Percentiles rank a stretch among this genome's conserved stretches.
Conservation (phyloP, 2,797 vertebrate genomes). For the Sphenopsis melanotis region DNA sequence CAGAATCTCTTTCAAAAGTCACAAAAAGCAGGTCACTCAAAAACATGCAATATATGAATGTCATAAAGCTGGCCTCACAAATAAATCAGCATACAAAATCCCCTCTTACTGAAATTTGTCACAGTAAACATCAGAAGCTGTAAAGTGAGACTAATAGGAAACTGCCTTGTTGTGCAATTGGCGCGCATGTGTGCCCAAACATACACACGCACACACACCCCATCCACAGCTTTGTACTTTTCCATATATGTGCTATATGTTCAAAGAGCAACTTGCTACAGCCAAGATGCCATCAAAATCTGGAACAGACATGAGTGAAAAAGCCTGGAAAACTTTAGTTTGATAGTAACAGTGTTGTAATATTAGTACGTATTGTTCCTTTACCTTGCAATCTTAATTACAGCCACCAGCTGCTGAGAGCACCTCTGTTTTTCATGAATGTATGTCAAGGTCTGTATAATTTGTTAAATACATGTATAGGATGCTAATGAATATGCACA, state of each 20-base stretch:
- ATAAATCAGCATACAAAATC: constrained; percentile 44
- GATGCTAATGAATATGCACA: not conserved
- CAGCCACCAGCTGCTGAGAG: not conserved
- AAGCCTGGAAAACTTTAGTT: not conserved
- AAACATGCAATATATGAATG: not conserved
- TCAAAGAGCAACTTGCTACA: not conserved
- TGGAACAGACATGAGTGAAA: not conserved
- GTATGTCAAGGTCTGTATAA: not conserved
- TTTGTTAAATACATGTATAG: not conserved
- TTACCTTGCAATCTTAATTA: not conserved
- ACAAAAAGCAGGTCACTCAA: not conserved
- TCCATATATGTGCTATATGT: not conserved
- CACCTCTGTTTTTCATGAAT: not conserved
- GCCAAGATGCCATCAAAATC: not conserved
- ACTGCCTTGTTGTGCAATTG: not conserved
- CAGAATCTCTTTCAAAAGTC: not conserved
- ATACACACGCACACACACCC: not conserved
- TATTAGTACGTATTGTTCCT: not conserved
- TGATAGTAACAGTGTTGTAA: not conserved
- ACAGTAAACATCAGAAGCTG: constrained; percentile 42
- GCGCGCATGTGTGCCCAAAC: not conserved
- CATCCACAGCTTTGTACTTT: not conserved
- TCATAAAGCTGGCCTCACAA: not conserved
- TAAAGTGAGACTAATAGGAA: constrained; percentile 22
- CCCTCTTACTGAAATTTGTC: constrained; percentile 33